Evolutionary conservation across 30 jellyfish, hydroid and myxozoan genomes (phyloP), one percentile per base, ranked within the genome.

Genomic region (Clytia hemisphaerica): DNA sequence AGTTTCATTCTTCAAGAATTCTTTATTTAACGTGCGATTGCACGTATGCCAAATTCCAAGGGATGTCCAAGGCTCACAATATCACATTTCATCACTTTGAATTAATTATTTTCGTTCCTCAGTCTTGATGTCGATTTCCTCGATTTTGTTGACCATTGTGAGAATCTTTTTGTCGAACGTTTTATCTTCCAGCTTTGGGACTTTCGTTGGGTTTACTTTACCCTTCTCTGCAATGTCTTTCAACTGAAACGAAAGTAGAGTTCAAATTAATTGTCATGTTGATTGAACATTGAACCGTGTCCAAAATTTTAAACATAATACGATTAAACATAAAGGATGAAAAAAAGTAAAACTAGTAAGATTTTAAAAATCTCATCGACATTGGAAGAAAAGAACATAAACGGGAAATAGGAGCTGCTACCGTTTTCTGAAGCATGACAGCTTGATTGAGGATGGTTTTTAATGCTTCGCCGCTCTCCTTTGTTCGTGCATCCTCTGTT

Each of bases 391-490:
- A 42, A n/a, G n/a, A n/a, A n/a, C n/a, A n/a, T n/a, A n/a, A n/a
- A n/a, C n/a, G n/a, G n/a, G n/a, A n/a, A n/a, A n/a, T n/a, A n/a
- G 18, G 18, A 42, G 18, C n/a, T 42, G 12, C 19, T 89, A 89
- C 98, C 58, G 95, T 89, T 78, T 89, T 89, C 71, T 89, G 98
- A 71, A 89, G 38, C 61, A 74, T 74, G 30, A 89, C 98, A 6
- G 98, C 98, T 57, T 78, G 91, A 58, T 81, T 93, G 18, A 87
- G 77, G 9, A 84, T 81, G 48, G 93, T 93, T 28, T 81, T 89
- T 44, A 89, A 66, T 24, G 84, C 93, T 25, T 80, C 95, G 14
- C 95, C 76, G 74, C 98, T 89, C 64, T 89, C 98, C 54, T 89
- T 80, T 27, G 98, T 89, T 38, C 93, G 57, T 27, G 82, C 71